Evolutionary conservation across 2,888 invertebrate species (phyloP).

Genomic region (Nesidiocoris tenuis): DNA sequence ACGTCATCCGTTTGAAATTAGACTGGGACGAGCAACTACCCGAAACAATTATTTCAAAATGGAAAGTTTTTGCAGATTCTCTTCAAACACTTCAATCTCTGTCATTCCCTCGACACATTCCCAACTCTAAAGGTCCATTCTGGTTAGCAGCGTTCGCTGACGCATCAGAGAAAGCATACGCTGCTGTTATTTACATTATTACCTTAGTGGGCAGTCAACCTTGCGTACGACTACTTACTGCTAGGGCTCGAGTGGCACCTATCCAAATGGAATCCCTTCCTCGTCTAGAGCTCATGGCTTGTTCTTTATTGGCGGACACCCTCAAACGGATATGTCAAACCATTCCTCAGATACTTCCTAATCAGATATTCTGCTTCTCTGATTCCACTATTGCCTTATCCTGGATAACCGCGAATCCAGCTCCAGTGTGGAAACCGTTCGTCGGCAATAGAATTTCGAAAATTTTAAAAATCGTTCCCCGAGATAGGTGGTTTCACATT

Average conservation of each 20-base stretch:
- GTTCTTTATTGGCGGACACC: background rate
- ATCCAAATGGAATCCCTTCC: background rate
- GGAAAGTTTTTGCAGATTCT: background rate
- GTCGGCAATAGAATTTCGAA: conserved; percentile 15
- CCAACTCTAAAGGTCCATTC: background rate
- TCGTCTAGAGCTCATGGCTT: background rate
- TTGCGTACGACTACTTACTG: background rate
- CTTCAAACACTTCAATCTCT: background rate
- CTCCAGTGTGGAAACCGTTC: conserved; percentile 11
- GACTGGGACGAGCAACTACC: conserved; percentile 12
- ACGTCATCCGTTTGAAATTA: background rate
- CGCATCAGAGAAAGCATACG: conserved; percentile 17
- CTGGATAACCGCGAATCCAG: background rate
- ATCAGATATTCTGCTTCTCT: background rate
- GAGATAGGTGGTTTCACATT: conserved; percentile 14
- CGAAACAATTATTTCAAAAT: background rate
- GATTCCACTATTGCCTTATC: background rate
- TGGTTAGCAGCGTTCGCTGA: conserved; percentile 15
- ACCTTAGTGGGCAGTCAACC: background rate
- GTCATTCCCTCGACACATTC: conserved; percentile 6
- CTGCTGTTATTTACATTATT: conserved; percentile 3
- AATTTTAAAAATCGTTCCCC: background rate
- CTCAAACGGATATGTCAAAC: background rate
- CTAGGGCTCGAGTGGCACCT: background rate
- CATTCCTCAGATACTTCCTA: background rate